Percentiles rank a stretch among this genome's conserved stretches.
Conservation (phyloP, 1,140 invertebrate species). For the Drosophila parvula region DNA sequence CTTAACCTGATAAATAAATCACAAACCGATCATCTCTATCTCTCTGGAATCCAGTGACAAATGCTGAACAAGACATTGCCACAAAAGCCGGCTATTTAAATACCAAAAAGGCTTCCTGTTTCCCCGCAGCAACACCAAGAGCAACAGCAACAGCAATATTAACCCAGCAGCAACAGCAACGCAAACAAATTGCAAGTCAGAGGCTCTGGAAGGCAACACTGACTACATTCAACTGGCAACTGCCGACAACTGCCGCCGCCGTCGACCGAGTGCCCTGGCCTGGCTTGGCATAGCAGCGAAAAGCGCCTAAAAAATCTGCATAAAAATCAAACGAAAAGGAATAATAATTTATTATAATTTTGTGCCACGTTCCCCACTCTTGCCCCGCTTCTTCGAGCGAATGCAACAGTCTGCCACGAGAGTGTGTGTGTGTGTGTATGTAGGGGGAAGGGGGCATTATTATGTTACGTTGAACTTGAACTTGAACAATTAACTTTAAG, state of each 20-base stretch:
- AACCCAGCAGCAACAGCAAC: conserved; percentile 35
- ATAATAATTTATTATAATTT: conserved; percentile 83
- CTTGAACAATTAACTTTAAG: conserved; percentile 82
- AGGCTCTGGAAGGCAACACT: conserved; percentile 29
- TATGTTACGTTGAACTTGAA: conserved; percentile 82
- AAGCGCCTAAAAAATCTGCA: conserved; percentile 75
- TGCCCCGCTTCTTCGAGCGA: conserved; percentile 2
- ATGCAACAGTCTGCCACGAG: conserved; percentile 43
- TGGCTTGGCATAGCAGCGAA: conserved; percentile 36
- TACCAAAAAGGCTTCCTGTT: conserved; percentile 33
- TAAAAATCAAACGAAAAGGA: conserved; percentile 81
- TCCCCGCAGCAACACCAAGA: conserved; percentile 10
- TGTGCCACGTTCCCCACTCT: conserved; percentile 22
- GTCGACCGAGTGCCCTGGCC: conserved; percentile 29
- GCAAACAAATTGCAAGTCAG: conserved; percentile 47
- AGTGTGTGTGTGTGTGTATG: conserved; percentile 16
- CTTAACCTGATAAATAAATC: conserved; percentile 23
- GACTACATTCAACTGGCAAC: conserved; percentile 46
- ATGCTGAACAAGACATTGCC: conserved; percentile 32
- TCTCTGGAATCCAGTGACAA: conserved; percentile 29
- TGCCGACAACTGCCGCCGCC: conserved; percentile 37
- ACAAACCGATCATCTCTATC: conserved; percentile 15
- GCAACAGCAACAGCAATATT: conserved; percentile 19
- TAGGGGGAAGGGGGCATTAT: conserved; percentile 66
- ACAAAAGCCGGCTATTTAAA: conserved; percentile 31